A percentile compares a stretch with the other conserved stretches of the same genome.
phyloP scores from a whole-genome alignment of 1,140 invertebrate species.

The Leptinotarsa undecemlineata region DNA sequence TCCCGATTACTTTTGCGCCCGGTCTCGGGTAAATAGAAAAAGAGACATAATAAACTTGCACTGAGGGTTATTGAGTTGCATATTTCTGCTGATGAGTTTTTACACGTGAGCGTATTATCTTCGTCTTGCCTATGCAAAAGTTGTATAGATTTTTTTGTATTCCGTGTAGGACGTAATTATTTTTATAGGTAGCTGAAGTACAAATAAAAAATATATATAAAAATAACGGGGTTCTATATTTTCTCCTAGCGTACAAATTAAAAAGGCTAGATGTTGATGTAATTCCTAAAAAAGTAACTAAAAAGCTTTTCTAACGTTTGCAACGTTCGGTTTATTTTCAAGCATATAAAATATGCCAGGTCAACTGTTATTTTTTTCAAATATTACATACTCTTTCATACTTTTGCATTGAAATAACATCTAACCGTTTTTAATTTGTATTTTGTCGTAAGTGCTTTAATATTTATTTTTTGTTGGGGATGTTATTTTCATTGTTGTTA shows the following conservation, averaged over 20 bases:
- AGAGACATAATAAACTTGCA: neutral
- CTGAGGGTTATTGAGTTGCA: slow-evolving; percentile 5
- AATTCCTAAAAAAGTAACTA: no score
- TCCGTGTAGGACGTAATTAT: slow-evolving; percentile 32
- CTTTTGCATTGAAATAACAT: neutral
- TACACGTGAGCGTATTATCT: slow-evolving; percentile 27
- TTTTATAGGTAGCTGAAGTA: slow-evolving; percentile 40
- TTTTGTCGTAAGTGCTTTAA: slow-evolving; percentile 23
- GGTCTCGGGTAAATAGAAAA: slow-evolving; percentile 1
- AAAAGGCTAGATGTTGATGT: neutral
- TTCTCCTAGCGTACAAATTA: neutral
- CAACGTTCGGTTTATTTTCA: no score
- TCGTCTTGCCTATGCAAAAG: slow-evolving; percentile 36
- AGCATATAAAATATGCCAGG: no score
- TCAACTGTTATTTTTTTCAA: no score
- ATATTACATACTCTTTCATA: no score
- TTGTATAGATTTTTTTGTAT: slow-evolving; percentile 31
- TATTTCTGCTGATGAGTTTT: slow-evolving; percentile 22
- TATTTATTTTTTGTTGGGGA: slow-evolving; percentile 38
- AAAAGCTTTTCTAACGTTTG: no score
- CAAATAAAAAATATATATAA: slow-evolving; percentile 13
- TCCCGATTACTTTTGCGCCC: neutral
- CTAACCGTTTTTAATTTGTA: slow-evolving; percentile 24
- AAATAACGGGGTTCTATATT: slow-evolving; percentile 28
- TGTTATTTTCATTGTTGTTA: slow-evolving; percentile 32